These are phyloP conservation scores for Apamea monoglypha DNA, from an alignment of 2,888 invertebrate species.

Conservation along the genomic window DNA sequence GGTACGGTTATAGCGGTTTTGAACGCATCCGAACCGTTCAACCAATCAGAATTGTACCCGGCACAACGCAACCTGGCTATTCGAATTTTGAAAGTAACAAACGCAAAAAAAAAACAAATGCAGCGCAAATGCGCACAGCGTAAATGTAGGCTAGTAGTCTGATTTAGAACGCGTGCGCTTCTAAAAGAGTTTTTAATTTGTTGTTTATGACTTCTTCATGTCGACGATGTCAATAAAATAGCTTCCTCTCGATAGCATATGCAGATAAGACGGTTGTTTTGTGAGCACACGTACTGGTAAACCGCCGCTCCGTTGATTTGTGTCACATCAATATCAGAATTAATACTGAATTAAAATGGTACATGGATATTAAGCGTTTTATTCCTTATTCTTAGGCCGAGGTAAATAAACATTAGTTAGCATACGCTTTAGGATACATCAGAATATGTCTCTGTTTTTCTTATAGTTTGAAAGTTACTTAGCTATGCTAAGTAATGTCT, in stretches of 20 bases:
- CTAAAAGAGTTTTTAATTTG: background rate
- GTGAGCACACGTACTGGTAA: slow-evolving; percentile 69
- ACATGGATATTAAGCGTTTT: slow-evolving; percentile 77
- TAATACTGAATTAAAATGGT: slow-evolving; percentile 83
- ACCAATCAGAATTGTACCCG: background rate
- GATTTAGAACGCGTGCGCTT: background rate
- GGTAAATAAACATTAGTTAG: background rate
- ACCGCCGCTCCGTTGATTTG: slow-evolving; percentile 78
- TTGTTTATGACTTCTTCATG: background rate
- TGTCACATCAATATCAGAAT: slow-evolving; percentile 81
- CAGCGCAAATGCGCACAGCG: too few relatives aligned
- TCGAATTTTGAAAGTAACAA: background rate
- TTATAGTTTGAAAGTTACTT: background rate
- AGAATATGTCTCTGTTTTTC: background rate
- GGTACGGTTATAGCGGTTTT: background rate
- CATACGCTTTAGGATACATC: too few relatives aligned
- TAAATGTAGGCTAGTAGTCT: background rate
- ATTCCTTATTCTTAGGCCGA: slow-evolving; percentile 56
- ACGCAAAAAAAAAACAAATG: too few relatives aligned
- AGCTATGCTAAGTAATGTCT: background rate
- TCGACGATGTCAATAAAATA: slow-evolving; percentile 42
- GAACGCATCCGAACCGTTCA: background rate
- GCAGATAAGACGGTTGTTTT: slow-evolving; percentile 56
- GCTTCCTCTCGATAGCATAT: slow-evolving; percentile 44
- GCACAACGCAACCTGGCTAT: background rate